A percentile compares a stretch with the other conserved stretches of the same genome.
phyloP scores from a whole-genome alignment of 2,113 vertebrate species.

The Dendropsophus ebraccatus region DNA sequence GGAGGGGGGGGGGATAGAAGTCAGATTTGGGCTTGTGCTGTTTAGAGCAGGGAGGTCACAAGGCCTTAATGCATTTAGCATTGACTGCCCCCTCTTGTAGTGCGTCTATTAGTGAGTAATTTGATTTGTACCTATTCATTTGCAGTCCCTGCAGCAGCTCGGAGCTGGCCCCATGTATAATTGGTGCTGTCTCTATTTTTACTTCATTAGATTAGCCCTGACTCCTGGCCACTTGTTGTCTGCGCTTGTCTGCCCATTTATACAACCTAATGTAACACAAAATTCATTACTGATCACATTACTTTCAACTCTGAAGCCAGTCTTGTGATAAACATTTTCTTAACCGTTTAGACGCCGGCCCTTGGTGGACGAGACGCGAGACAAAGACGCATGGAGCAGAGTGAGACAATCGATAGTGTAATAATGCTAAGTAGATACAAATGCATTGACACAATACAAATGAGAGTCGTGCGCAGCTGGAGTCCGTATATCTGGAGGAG shows the following conservation, averaged over 20 bases:
- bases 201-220: constrained; percentile 99
- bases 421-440: constrained; percentile 77
- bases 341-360: constrained; percentile 77
- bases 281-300: constrained; percentile 99
- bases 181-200: constrained; percentile 93
- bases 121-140: constrained; percentile 93
- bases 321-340: constrained; percentile 86
- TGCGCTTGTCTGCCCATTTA: constrained; percentile 90
- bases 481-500: constrained; percentile 23
- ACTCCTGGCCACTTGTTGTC: constrained; percentile 97
- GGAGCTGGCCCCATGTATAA: constrained; percentile 91
- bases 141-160: constrained; percentile 88
- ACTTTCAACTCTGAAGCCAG: constrained; percentile 92
- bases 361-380: constrained; percentile 63
- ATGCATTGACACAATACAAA: constrained; percentile 59
- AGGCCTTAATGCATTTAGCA: constrained; percentile 90
- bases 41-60: constrained; percentile 85
- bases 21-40: constrained; percentile 82
- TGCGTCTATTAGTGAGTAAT: constrained; percentile 91
- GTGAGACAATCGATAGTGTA: constrained; percentile 76
- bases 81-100: constrained; percentile 89
- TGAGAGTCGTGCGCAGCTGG: constrained; percentile 41
- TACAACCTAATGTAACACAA: constrained; percentile 98
- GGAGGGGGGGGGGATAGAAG: constrained; percentile 69
- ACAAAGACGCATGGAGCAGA: constrained; percentile 73